Percentiles rank a stretch among this genome's conserved stretches.
Evolutionary conservation across 2,797 vertebrate genomes (phyloP).

Genomic region (Schizopygopsis pylzovi): DNA sequence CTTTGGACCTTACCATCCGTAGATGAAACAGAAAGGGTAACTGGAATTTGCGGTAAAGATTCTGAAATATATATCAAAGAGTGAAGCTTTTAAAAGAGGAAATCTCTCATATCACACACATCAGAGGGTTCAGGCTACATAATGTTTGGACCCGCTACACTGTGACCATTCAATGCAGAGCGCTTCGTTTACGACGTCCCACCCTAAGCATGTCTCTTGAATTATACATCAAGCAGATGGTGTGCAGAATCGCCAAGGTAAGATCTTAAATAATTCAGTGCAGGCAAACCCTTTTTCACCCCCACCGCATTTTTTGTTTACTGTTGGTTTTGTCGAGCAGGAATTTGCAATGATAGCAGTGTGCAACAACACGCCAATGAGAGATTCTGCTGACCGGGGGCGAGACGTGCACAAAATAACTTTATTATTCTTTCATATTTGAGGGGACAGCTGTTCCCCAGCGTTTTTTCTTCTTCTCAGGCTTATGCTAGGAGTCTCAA

Average conservation of each 20-base stretch:
- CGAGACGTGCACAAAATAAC: constrained; percentile 49
- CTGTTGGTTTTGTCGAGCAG: constrained; percentile 48
- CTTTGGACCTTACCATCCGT: constrained; percentile 1
- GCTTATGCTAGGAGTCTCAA: constrained; percentile 16
- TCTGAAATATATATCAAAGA: constrained; percentile 40
- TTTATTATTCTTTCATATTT: constrained; percentile 48
- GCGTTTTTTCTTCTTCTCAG: background rate
- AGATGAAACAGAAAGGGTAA: constrained; percentile 22
- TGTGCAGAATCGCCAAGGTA: constrained; percentile 45
- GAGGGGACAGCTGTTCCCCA: constrained; percentile 43
- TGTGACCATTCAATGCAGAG: constrained; percentile 31
- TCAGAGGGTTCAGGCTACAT: constrained; percentile 38
- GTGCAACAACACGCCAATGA: constrained; percentile 48
- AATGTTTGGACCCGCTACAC: constrained; percentile 25
- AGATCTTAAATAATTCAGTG: constrained; percentile 54
- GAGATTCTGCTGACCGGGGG: constrained; percentile 50
- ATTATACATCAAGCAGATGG: constrained; percentile 53
- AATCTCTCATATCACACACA: constrained; percentile 30
- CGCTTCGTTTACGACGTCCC: constrained; percentile 35
- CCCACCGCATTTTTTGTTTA: constrained; percentile 26
- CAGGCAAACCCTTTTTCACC: constrained; percentile 19
- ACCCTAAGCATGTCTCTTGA: constrained; percentile 47
- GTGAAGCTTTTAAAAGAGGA: constrained; percentile 30
- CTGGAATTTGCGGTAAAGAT: constrained; percentile 9
- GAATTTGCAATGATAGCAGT: constrained; percentile 56